Evolutionary conservation across 2,888 invertebrate genomes (phyloP), one percentile per base, ranked within the genome.

Genomic region (Drosophila sordidula): DNA sequence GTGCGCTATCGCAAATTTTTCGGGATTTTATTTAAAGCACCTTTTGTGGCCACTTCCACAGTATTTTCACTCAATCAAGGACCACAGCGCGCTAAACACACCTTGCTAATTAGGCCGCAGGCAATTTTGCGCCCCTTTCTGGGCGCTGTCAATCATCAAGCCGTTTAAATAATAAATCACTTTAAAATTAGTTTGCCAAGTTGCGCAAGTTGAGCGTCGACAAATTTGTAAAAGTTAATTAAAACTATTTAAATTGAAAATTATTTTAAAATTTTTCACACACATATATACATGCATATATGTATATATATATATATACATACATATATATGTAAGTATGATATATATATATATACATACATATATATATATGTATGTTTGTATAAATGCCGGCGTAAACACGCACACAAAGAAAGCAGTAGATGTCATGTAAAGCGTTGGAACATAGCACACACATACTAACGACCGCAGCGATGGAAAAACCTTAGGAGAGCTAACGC

Each of bases 241-340:
- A 89, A 87, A 89, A 89, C 79, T 88, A 88, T 87, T 89, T 87
- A 84, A 87, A 87, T 88, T 87, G 89, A 87, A 87, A 87, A 89
- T 89, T 87, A 80, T 87, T 89, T 81, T 73, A 80, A 80, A 79
- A 75, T 86, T 88, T 85, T 75, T 66, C 70, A 66, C 70, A 68
- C 66, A 81, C 34, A n/a, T 22, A 44, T 52, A 32, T 34, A 66
- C 14, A 22, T 29, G 2, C 2, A 18, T 18, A 18, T 18, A 18
- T 18, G 2, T 18, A 18, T 18, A 18, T 18, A 18, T 18, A 18
- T 18, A 18, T 18, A 18, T 18, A 18, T 22, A 22, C 3, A 18
- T 22, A 22, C 36, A 9, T 8, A 41, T 41, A 18, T 41, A 41
- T 18, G 18, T 18, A 1, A 18, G 11, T 12, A 22, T 12, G 16